Evolutionary conservation across 35 echinoderm and acorn worm species (phyloP).

Genomic region (Anneissia japonica): DNA sequence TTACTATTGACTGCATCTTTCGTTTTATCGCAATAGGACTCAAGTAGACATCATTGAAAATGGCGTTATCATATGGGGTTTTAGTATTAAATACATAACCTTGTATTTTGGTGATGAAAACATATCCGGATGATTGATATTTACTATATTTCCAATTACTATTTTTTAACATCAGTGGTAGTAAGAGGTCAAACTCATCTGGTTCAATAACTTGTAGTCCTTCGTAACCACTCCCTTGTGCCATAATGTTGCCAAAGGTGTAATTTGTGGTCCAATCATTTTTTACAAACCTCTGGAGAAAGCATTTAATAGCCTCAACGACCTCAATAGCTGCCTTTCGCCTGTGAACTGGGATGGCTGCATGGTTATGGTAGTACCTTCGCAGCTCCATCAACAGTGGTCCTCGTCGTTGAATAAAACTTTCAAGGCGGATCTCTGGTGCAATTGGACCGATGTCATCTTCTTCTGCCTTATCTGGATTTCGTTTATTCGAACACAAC

Average conservation of each 20-base stretch:
- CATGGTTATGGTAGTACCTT: not conserved
- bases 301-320: not conserved
- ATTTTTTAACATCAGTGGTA: not conserved
- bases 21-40: not conserved
- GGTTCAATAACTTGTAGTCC: not conserved
- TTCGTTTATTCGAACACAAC: not conserved
- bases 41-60: not conserved
- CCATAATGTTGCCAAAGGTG: not conserved
- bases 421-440: no score
- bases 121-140: not conserved
- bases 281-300: not conserved
- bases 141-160: not conserved
- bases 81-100: no score
- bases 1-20: not conserved
- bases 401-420: no score
- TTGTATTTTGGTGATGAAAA: not conserved
- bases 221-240: not conserved
- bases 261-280: not conserved
- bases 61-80: not conserved
- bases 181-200: not conserved
- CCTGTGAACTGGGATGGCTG: not conserved
- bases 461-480: not conserved
- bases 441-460: not conserved
- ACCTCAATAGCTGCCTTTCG: not conserved
- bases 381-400: not conserved